Evolutionary conservation across 2,888 invertebrate species (phyloP).

Genomic region (Acleris cristana): DNA sequence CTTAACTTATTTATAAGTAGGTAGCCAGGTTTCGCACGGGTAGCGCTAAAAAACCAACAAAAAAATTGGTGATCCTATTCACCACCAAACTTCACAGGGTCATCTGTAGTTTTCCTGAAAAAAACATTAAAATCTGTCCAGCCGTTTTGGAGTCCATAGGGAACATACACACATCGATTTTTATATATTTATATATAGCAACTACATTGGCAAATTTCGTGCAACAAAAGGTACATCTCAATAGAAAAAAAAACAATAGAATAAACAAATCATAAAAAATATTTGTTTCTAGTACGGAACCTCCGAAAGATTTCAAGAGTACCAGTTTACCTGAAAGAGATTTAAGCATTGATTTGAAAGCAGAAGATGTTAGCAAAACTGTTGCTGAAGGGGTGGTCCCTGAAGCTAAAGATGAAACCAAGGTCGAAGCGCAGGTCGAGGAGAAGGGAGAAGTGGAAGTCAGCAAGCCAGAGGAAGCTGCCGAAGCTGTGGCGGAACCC

Average conservation of each 20-base stretch:
- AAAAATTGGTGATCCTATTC: no score
- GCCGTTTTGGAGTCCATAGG: no score
- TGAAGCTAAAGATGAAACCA: slow-evolving; percentile 31
- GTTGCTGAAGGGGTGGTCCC: slow-evolving; percentile 43
- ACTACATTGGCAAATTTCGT: no score
- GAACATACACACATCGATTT: no score
- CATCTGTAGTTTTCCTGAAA: no score
- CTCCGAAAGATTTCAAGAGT: slow-evolving; percentile 60
- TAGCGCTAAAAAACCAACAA: no score
- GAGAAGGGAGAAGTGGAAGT: slow-evolving; percentile 38
- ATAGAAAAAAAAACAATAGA: not conserved
- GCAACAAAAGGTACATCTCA: not conserved
- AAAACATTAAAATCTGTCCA: no score
- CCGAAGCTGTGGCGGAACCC: slow-evolving; percentile 45
- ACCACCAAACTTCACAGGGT: no score
- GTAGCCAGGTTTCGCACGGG: no score
- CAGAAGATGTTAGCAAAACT: slow-evolving; percentile 34
- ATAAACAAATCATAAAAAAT: not conserved
- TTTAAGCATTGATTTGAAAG: slow-evolving; percentile 47
- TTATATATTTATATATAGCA: no score
- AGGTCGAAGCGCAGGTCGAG: slow-evolving; percentile 39
- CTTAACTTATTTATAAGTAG: no score
- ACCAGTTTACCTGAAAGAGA: slow-evolving; percentile 49
- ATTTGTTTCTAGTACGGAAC: slow-evolving; percentile 33
- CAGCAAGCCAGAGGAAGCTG: slow-evolving; percentile 43